Conservation (phyloP, 2,888 invertebrate genomes). For the Tineola bisselliella region DNA sequence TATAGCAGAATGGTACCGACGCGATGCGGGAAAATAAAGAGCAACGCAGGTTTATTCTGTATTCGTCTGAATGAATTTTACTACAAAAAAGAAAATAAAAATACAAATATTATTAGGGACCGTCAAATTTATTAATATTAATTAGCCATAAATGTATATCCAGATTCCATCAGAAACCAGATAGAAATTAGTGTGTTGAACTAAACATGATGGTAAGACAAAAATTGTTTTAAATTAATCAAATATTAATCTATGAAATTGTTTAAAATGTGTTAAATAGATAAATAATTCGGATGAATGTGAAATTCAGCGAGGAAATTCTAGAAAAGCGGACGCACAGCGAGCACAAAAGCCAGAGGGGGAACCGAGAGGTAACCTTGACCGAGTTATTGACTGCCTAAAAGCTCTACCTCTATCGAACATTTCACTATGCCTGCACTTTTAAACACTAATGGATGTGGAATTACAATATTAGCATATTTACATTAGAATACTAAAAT, state of each 20-base stretch:
- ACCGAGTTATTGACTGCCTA: slow-evolving; percentile 29
- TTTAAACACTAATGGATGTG: neutral
- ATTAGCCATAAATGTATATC: no score
- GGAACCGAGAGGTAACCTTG: slow-evolving; percentile 56
- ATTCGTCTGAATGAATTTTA: no score
- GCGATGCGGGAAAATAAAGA: neutral
- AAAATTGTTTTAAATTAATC: no score
- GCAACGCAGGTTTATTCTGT: neutral
- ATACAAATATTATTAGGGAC: no score
- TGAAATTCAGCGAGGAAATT: neutral
- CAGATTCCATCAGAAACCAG: no score
- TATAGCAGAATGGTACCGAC: neutral
- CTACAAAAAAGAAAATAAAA: no score
- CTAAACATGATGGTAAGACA: no score
- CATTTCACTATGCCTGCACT: neutral
- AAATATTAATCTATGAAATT: no score
- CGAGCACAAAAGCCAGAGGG: slow-evolving; percentile 34
- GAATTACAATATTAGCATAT: no score
- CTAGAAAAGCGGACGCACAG: neutral
- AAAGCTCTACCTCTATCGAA: neutral
- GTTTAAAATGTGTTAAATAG: neutral
- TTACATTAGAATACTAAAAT: no score
- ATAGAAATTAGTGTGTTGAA: no score
- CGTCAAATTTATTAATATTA: no score
- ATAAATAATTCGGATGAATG: neutral